These are phyloP conservation scores for Pollenia labialis DNA, from an alignment of 2,888 invertebrate species.

Conservation along the genomic window DNA sequence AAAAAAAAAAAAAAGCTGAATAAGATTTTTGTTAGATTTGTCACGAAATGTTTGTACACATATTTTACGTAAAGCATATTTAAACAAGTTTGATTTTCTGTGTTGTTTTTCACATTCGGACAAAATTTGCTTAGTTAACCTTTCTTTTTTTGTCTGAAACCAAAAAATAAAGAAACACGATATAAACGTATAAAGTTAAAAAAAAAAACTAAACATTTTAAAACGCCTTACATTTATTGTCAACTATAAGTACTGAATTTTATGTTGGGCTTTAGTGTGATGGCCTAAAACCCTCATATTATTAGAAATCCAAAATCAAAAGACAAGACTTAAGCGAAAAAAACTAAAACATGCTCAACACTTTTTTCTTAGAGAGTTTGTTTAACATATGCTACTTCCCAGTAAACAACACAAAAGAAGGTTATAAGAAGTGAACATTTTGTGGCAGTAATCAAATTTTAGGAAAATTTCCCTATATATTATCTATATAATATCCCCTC, in stretches of 20 bases:
- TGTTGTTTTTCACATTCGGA: not conserved
- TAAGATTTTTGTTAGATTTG: constrained; percentile 68
- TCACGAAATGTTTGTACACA: constrained; percentile 70
- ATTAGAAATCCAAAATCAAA: constrained; percentile 48
- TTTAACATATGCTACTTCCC: constrained; percentile 5
- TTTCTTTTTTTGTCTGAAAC: constrained; percentile 47
- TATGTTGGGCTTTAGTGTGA: constrained; percentile 3
- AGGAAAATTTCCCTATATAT: too few relatives aligned
- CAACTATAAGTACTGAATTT: constrained; percentile 29
- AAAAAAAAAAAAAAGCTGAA: constrained; percentile 23
- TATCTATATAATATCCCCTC: too few relatives aligned
- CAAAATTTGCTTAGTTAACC: constrained; percentile 61
- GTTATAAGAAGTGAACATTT: too few relatives aligned
- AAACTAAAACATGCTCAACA: constrained; percentile 36
- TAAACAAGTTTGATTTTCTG: constrained; percentile 61
- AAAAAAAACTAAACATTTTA: constrained; percentile 47
- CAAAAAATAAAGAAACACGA: constrained; percentile 54
- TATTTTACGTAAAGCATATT: constrained; percentile 66
- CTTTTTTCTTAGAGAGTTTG: constrained; percentile 47
- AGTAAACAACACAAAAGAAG: too few relatives aligned
- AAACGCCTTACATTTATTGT: constrained; percentile 57
- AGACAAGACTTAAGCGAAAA: constrained; percentile 12
- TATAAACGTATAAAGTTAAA: constrained; percentile 20
- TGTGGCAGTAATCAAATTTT: too few relatives aligned
- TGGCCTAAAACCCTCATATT: constrained; percentile 45